Base-by-base conservation (phyloP, 2,888 invertebrate species). In the Hemaris fuciformis region DNA sequence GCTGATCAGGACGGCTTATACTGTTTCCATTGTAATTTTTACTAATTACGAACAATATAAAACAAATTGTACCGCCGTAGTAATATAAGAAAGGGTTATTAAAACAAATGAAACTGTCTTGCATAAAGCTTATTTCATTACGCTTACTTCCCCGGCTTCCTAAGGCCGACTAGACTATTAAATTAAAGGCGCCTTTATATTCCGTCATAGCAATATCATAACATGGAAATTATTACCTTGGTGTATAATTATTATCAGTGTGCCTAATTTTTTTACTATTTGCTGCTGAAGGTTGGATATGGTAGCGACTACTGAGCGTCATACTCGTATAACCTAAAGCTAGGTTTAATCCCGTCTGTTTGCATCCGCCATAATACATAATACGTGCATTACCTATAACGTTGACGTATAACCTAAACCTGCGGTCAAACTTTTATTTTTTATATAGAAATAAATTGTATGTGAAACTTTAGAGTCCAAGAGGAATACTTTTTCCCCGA, bases 71-170 rank as follows among this genome's bases (percentile, higher is more conserved):
- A 43, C 20, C 43, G 10, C 18, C 3, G 10, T 3, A 45, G 62
- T 62, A 62, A 57, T 53, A 68, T 73, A 66, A 74, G 56, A 68
- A 10, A 31, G 62, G 67, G 62, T 62, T 72, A 67, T 41, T 20
- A 67, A 65, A 71, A 70, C 73, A 73, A 75, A 73, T 76, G 69
- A 71, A 77, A 67, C 70, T 73, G 71, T 74, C 75, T 69, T 56
- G 43, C 15, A 68, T 59, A 66, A 62, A 67, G 64, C 64, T 65
- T 63, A 68, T 74, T 72, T 63, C 64, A 66, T 64, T 71, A 68
- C 57, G 61, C 62, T 43, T 67, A n/a, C n/a, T 45, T 58, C 61
- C 45, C 46, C 48, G 60, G 61, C 48, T 61, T 56, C 27, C 20
- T 18, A 38, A 38, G 38, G 13, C n/a, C n/a, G n/a, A n/a, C n/a